Evolutionary conservation across 2,888 invertebrate genomes (phyloP), one percentile per base, ranked within the genome.

Genomic region (Chalcis sispes): DNA sequence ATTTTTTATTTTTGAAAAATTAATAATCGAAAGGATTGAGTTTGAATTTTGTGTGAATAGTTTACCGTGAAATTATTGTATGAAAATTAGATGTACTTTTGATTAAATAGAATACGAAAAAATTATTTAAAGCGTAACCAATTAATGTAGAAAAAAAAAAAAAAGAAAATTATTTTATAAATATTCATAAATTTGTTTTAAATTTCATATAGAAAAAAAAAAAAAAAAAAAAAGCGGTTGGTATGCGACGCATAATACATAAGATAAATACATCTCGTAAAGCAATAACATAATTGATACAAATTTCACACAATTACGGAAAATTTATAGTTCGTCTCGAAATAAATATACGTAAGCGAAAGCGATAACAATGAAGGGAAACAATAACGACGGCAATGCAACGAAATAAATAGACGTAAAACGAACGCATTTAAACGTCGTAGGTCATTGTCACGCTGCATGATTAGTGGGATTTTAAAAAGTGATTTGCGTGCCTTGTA

Each of bases 401-500:
- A 52, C 15, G 15, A 25, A 20, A 56, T 36, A 42, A 42, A 42
- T n/a, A 36, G 25, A 25, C 40, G 10, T 8, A 54, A 67, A 29
- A 56, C 32, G 25, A 52, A 25, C 23, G 32, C 32, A 32, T n/a
- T 64, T 46, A 20, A 27, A 25, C 50, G 52, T 25, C 59, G 48
- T 72, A 64, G 72, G 72, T 72, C 72, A 54, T 72, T 72, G 72
- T 72, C 72, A 52, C 56, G 46, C 56, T 46, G 56, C 46, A 29
- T 64, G 64, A 72, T 72, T 72, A 70, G 70, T 61, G 61, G 50
- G 59, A 70, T 70, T 70, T 52, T 36, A 20, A 42, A 29, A 59
- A 58, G 36, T 61, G 70, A 70, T 70, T 70, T 61, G 56, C 67
- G 15, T 58, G 29, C 56, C 46, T 32, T 56, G 29, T 32, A 46